Percentiles rank a stretch among this genome's conserved stretches.
Conservation (phyloP, 2,113 vertebrate species). For the Gambusia affinis region DNA sequence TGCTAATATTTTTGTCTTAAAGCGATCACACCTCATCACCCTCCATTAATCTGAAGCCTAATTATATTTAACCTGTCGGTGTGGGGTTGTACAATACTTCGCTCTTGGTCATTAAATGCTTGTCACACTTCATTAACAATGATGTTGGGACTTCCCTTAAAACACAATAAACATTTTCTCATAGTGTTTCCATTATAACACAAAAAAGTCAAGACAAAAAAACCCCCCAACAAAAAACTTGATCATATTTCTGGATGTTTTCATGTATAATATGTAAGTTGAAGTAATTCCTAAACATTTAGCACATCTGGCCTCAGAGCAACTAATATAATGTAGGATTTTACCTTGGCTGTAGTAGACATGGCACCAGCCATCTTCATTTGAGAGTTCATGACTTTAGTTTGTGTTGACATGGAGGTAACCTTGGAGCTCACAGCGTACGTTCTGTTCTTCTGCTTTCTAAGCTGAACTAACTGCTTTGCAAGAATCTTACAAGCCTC, state of each 20-base stretch:
- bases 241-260: neutral
- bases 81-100: conserved; percentile 35
- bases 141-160: conserved; percentile 15
- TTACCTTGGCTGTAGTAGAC: conserved; percentile 94
- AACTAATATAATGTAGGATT: neutral
- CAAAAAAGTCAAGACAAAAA: neutral
- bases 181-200: conserved; percentile 31
- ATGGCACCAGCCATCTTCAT: conserved; percentile 99
- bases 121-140: conserved; percentile 61
- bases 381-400: conserved; percentile 98
- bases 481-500: conserved; percentile 97
- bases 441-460: conserved; percentile 94
- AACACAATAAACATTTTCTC: conserved; percentile 46
- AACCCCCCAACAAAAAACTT: neutral
- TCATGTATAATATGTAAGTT: neutral
- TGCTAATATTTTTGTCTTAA: conserved; percentile 16
- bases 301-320: neutral
- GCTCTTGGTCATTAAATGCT: conserved; percentile 44
- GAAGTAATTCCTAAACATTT: neutral
- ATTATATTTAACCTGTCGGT: conserved; percentile 64
- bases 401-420: conserved; percentile 95
- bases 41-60: conserved; percentile 63
- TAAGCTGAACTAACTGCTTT: conserved; percentile 93
- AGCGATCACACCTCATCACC: conserved; percentile 32
- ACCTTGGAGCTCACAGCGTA: conserved; percentile 98